Conservation (phyloP, 2,888 invertebrate genomes). For the Slavum lentiscoides region DNA sequence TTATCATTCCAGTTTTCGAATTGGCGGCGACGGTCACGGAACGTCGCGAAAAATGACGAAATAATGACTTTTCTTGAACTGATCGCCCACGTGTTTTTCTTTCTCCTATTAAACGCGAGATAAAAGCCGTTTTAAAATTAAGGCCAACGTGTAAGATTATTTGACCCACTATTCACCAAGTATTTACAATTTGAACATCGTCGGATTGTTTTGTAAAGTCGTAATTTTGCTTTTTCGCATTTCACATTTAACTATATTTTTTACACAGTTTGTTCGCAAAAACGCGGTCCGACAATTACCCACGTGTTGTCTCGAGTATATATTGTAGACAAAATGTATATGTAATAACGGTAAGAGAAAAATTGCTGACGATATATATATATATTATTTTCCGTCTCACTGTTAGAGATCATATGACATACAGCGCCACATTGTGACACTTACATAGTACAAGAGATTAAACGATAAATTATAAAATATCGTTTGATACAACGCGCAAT, state of each 20-base stretch:
- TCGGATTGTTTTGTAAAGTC: neutral
- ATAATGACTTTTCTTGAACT: constrained; percentile 1
- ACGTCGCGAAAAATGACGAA: neutral
- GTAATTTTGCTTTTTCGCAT: neutral
- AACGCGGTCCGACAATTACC: neutral
- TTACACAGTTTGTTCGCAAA: constrained; percentile 3
- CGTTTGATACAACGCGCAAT: no score
- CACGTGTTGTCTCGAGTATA: neutral
- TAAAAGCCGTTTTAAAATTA: constrained; percentile 15
- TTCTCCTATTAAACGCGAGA: neutral
- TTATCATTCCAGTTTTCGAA: neutral
- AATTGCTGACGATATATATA: no score
- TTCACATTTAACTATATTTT: neutral
- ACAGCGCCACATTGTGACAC: no score
- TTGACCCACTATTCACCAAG: neutral
- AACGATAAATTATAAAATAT: no score
- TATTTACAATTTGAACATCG: neutral
- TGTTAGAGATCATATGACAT: no score
- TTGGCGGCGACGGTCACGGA: neutral
- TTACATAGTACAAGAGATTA: no score
- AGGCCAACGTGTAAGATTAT: constrained; percentile 1
- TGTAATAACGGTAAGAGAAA: no score
- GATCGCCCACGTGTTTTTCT: neutral
- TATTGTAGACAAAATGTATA: neutral
- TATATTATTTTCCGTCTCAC: no score